phyloP scores from a whole-genome alignment of 2,888 invertebrate genomes.

The Atethmia centrago region DNA sequence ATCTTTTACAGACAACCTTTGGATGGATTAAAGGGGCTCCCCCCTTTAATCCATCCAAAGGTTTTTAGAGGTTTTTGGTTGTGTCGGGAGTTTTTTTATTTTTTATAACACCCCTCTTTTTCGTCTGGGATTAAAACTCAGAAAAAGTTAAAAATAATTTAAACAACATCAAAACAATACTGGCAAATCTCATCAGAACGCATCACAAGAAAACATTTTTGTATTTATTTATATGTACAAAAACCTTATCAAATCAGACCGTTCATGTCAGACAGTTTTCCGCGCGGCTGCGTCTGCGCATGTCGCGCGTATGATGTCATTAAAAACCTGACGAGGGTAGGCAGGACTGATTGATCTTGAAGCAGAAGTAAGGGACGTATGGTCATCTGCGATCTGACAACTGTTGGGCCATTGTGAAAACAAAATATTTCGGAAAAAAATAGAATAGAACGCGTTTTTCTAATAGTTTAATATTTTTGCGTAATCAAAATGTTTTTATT shows the following conservation, averaged over 20 bases:
- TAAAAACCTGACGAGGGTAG: slow-evolving; percentile 70
- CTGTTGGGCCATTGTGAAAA: slow-evolving; percentile 10
- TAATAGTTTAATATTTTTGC: background rate
- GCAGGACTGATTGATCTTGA: slow-evolving; percentile 51
- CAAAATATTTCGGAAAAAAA: background rate
- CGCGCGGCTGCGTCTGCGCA: slow-evolving; percentile 73
- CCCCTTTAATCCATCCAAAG: too few relatives aligned
- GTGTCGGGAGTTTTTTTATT: too few relatives aligned
- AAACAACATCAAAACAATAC: background rate
- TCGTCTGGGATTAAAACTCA: too few relatives aligned
- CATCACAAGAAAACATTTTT: slow-evolving; percentile 17
- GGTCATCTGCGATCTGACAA: background rate
- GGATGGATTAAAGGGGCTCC: too few relatives aligned
- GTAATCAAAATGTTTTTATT: background rate
- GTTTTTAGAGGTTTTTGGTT: too few relatives aligned
- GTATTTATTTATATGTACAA: slow-evolving; percentile 27
- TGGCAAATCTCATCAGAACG: background rate
- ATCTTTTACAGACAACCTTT: too few relatives aligned
- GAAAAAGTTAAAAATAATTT: background rate
- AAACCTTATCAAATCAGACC: slow-evolving; percentile 45
- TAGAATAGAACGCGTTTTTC: background rate
- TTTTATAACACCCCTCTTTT: too few relatives aligned
- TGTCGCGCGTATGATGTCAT: slow-evolving; percentile 60
- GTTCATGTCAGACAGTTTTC: slow-evolving; percentile 64
- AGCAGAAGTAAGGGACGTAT: slow-evolving; percentile 17